Conservation (phyloP, 2,113 vertebrate species). For the Smithornis capensis region DNA sequence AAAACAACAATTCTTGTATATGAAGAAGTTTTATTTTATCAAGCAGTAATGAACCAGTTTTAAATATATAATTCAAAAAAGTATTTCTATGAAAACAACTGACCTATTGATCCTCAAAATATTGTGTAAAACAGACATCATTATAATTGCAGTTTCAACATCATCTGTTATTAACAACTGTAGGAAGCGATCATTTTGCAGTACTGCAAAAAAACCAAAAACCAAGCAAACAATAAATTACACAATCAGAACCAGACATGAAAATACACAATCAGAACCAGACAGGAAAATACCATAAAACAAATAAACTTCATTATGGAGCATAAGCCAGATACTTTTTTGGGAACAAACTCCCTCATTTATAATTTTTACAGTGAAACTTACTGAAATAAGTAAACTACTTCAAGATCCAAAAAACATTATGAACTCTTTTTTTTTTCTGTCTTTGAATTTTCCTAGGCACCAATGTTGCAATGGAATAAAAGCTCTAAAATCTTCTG, state of each 20-base stretch:
- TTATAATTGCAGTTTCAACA: conserved; percentile 73
- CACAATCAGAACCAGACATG: not conserved
- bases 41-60: not conserved
- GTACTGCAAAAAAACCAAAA: conserved; percentile 73
- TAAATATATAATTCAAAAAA: not conserved
- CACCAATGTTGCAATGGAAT: not conserved
- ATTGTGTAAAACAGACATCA: conserved; percentile 82
- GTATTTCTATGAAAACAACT: conserved; percentile 16
- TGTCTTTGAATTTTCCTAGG: not conserved
- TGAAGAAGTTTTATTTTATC: not conserved
- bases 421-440: not conserved
- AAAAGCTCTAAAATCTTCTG: not conserved
- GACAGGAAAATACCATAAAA: not conserved
- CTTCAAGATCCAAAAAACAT: not conserved
- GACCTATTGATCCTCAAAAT: conserved; percentile 84
- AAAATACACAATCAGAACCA: no score
- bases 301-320: not conserved
- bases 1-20: not conserved
- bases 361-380: not conserved
- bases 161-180: conserved; percentile 85
- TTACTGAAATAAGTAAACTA: not conserved
- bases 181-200: conserved; percentile 85
- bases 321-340: not conserved
- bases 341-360: not conserved
- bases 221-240: conserved; percentile 41